phyloP scores from a whole-genome alignment of 2,888 invertebrate genomes.

The Deilephila elpenor region DNA sequence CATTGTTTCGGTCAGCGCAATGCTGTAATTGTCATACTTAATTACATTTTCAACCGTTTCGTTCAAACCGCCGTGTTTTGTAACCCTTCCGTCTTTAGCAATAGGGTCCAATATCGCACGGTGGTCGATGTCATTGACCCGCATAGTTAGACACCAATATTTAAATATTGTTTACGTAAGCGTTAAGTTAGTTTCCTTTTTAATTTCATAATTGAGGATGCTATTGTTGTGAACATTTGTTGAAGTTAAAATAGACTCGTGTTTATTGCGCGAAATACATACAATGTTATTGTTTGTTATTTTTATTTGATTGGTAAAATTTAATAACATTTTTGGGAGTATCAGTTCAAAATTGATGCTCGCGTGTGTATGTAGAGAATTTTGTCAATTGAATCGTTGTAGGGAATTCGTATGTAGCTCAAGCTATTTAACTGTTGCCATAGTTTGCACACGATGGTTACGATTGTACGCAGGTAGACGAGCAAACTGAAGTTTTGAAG shows the following conservation, averaged over 20 bases:
- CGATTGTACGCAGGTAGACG: too few species aligned
- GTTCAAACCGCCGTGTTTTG: slow-evolving; percentile 20
- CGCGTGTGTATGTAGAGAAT: too few species aligned
- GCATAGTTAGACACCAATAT: slow-evolving; percentile 30
- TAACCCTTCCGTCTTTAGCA: not conserved
- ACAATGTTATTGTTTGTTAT: not conserved
- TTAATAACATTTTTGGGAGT: not conserved
- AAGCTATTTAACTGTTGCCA: too few species aligned
- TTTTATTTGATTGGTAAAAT: not conserved
- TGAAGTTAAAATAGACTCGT: not conserved
- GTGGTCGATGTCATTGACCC: slow-evolving; percentile 20
- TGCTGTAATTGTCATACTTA: slow-evolving; percentile 44
- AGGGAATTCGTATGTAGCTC: too few species aligned
- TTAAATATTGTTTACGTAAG: slow-evolving; percentile 31
- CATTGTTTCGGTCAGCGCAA: slow-evolving; percentile 19
- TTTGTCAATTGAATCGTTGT: too few species aligned
- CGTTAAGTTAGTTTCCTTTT: slow-evolving; percentile 28
- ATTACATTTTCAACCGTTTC: slow-evolving; percentile 47
- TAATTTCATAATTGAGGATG: slow-evolving; percentile 27
- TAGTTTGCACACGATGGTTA: too few species aligned
- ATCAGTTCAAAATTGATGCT: not conserved
- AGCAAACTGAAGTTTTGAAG: too few species aligned
- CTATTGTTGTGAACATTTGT: slow-evolving; percentile 9
- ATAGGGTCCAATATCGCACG: not conserved
- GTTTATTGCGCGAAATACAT: not conserved